Conservation (phyloP, 2,797 vertebrate genomes). For the Melanotaenia boesemani region DNA sequence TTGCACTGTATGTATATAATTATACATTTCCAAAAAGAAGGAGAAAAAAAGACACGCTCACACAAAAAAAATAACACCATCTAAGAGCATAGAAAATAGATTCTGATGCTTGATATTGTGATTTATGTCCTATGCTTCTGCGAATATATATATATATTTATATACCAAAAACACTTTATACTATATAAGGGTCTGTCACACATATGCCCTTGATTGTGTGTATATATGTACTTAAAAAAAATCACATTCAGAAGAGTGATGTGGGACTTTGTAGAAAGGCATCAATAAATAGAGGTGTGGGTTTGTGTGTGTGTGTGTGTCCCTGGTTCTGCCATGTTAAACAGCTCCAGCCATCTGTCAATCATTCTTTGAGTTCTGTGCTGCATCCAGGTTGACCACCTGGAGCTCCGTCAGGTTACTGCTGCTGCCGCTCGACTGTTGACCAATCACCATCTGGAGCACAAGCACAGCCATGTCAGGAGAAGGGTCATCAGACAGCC, state of each 20-base stretch:
- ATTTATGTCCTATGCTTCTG: constrained; percentile 77
- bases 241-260: constrained; percentile 75
- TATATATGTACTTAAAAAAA: constrained; percentile 53
- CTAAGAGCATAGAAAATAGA: constrained; percentile 67
- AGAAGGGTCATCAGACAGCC: background rate
- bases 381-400: constrained; percentile 92
- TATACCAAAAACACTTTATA: constrained; percentile 75
- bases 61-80: constrained; percentile 61
- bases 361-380: constrained; percentile 92
- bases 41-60: constrained; percentile 38
- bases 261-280: constrained; percentile 90
- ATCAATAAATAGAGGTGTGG: constrained; percentile 94
- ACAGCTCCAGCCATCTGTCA: constrained; percentile 77
- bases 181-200: constrained; percentile 67
- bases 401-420: constrained; percentile 97
- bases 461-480: constrained; percentile 47
- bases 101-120: constrained; percentile 64
- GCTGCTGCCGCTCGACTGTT: constrained; percentile 92
- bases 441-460: constrained; percentile 96
- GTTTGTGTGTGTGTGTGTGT: constrained; percentile 30
- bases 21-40: constrained; percentile 53
- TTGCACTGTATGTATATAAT: constrained; percentile 73
- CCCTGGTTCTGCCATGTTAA: constrained; percentile 35
- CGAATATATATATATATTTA: constrained; percentile 64
- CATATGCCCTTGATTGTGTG: constrained; percentile 66